Conservation (phyloP, 2,888 invertebrate species). For the Rotaria socialis region DNA sequence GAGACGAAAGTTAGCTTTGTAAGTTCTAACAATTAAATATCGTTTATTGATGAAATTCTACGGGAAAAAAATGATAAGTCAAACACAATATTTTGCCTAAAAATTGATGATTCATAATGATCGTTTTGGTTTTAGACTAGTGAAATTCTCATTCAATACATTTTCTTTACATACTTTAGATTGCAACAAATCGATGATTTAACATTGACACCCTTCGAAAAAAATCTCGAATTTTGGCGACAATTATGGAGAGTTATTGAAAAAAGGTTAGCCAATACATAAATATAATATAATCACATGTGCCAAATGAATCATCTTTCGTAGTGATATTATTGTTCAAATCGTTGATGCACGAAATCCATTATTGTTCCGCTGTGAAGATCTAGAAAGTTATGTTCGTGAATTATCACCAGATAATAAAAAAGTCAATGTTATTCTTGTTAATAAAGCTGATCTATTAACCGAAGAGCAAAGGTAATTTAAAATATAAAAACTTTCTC, state of each 20-base stretch:
- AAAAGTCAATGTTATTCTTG: constrained; percentile 75
- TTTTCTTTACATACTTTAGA: background rate
- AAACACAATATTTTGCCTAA: no score
- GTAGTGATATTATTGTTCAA: constrained; percentile 83
- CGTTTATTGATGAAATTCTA: no score
- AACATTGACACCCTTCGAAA: constrained; percentile 88
- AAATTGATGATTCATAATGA: no score
- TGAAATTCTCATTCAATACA: background rate
- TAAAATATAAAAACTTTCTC: background rate
- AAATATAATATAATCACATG: background rate
- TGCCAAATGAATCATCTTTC: constrained; percentile 7
- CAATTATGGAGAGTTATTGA: constrained; percentile 98
- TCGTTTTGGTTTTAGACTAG: no score
- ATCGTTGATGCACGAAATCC: constrained; percentile 96
- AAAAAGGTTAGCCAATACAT: constrained; percentile 62
- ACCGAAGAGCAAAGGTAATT: constrained; percentile 70
- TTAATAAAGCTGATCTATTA: constrained; percentile 92
- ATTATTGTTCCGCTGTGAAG: constrained; percentile 81
- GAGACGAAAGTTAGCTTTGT: constrained; percentile 74
- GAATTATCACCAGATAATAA: constrained; percentile 66
- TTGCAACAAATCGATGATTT: constrained; percentile 40
- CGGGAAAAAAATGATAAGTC: no score
- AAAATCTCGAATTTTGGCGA: constrained; percentile 94
- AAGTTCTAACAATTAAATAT: constrained; percentile 48
- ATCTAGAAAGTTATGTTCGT: constrained; percentile 78